Percentiles rank a stretch among this genome's conserved stretches.
phyloP scores from a whole-genome alignment of 1,140 invertebrate species.

The Listronotus oregonensis region DNA sequence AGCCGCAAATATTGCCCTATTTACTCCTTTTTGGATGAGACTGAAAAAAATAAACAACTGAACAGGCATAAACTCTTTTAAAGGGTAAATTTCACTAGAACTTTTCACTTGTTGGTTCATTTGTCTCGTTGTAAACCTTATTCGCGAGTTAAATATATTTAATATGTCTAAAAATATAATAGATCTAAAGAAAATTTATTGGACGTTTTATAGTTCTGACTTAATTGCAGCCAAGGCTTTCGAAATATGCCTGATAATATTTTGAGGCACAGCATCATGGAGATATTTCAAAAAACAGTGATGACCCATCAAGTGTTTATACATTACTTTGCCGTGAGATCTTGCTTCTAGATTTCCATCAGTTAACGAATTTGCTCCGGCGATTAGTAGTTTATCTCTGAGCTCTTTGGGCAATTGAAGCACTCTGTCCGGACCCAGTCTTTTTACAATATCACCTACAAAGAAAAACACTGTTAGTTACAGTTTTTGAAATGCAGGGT shows the following conservation, averaged over 20 bases:
- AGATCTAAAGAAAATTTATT: no score
- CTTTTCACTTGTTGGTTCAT: no score
- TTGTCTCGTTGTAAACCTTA: no score
- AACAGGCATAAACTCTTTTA: no score
- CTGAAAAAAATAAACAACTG: no score
- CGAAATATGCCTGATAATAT: slow-evolving; percentile 68
- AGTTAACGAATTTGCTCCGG: slow-evolving; percentile 79
- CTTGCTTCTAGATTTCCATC: slow-evolving; percentile 88
- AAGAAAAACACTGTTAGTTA: neutral
- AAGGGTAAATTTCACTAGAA: no score
- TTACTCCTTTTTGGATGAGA: no score
- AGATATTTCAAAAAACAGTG: slow-evolving; percentile 68
- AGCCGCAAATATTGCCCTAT: no score
- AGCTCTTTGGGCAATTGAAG: slow-evolving; percentile 77
- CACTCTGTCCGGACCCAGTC: slow-evolving; percentile 73
- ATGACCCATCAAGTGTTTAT: slow-evolving; percentile 64
- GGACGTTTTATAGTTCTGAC: slow-evolving; percentile 6
- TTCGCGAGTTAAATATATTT: no score
- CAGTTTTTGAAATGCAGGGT: no score
- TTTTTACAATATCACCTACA: slow-evolving; percentile 65
- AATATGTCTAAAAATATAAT: no score
- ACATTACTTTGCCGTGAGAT: slow-evolving; percentile 71
- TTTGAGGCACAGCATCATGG: slow-evolving; percentile 68
- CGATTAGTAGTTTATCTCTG: slow-evolving; percentile 77
- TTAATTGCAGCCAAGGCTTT: slow-evolving; percentile 61